Evolutionary conservation across 2,113 vertebrate genomes (phyloP).

Genomic region (Pampusana beccarii): DNA sequence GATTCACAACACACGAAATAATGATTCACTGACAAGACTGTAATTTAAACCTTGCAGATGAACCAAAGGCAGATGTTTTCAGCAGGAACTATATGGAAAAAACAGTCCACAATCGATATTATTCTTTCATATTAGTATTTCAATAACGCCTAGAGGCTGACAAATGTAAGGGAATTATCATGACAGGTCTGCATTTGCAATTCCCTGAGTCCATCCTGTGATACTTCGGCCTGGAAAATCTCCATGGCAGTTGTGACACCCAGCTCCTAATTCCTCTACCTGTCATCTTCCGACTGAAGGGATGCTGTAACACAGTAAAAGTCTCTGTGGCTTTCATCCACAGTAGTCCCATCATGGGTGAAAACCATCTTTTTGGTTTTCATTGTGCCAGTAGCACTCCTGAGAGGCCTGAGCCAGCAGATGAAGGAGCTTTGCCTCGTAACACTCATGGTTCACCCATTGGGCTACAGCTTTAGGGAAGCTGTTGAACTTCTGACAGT

Average conservation of each 20-base stretch:
- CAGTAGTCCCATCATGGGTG: background rate
- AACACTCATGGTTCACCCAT: background rate
- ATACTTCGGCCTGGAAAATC: background rate
- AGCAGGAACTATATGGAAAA: background rate
- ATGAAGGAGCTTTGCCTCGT: background rate
- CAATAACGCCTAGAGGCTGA: background rate
- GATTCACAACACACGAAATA: background rate
- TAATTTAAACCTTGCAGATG: slow-evolving; percentile 1
- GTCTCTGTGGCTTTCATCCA: background rate
- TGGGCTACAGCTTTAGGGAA: background rate
- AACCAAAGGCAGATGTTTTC: slow-evolving; percentile 8
- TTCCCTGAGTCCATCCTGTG: background rate
- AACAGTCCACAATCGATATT: background rate
- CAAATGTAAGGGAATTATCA: background rate
- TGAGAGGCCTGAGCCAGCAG: background rate
- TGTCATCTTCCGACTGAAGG: background rate
- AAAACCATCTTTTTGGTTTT: background rate
- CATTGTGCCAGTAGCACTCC: background rate
- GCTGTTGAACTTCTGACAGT: background rate
- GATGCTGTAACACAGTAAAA: background rate
- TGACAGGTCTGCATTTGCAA: background rate
- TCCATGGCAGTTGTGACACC: background rate
- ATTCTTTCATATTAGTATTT: slow-evolving; percentile 22
- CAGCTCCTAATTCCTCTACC: background rate
- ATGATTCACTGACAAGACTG: slow-evolving; percentile 28